A percentile compares a stretch with the other conserved stretches of the same genome.
Evolutionary conservation across 2,888 invertebrate genomes (phyloP).

Genomic region (Dryococelus australis): DNA sequence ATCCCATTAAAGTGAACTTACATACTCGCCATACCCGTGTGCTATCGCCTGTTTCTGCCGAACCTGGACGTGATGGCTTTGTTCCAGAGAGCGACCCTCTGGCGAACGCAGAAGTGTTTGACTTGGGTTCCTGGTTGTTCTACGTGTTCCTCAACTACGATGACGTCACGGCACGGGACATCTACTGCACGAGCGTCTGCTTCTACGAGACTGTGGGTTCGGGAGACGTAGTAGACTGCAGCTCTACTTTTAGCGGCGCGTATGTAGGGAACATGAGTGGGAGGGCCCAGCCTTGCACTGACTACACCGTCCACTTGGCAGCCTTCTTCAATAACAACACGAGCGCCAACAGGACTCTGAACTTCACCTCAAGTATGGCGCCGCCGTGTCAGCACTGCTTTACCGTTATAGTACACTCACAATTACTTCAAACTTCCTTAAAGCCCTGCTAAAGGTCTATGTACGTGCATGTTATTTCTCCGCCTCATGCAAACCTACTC

Average conservation of each 20-base stretch:
- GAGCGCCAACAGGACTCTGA: not conserved
- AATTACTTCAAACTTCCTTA: too few species aligned
- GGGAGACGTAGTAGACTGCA: too few species aligned
- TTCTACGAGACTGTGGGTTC: not conserved
- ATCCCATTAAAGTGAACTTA: too few species aligned
- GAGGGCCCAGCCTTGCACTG: not conserved
- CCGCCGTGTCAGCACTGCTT: too few species aligned
- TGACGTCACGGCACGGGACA: not conserved
- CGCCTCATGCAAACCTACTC: too few species aligned
- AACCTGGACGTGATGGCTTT: too few species aligned
- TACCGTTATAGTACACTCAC: too few species aligned
- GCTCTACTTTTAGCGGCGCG: not conserved
- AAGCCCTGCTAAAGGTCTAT: too few species aligned
- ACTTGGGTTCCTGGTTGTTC: not conserved
- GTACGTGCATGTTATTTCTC: too few species aligned
- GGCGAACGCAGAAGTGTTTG: not conserved
- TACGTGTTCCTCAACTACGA: not conserved
- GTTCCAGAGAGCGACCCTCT: not conserved
- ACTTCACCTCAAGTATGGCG: not conserved
- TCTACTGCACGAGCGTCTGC: not conserved
- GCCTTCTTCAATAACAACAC: not conserved
- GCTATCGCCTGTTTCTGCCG: too few species aligned
- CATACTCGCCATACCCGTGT: too few species aligned
- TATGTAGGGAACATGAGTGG: not conserved
- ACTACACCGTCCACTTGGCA: not conserved